Evolutionary conservation across 2,888 invertebrate species (phyloP).

Genomic region (Exocentrus adspersus): DNA sequence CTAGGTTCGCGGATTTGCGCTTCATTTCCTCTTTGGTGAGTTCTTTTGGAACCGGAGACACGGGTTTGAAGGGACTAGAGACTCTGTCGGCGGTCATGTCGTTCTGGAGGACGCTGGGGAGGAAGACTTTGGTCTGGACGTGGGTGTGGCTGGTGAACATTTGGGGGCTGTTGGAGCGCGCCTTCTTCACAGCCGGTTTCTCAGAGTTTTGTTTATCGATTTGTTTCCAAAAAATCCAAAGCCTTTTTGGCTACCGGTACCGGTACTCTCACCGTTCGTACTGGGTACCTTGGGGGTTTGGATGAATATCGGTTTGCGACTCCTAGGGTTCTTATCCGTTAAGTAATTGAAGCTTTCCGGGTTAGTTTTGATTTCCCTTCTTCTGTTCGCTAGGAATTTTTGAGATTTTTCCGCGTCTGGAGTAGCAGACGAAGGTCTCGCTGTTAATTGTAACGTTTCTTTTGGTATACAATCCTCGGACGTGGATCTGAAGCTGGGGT

Average conservation of each 20-base stretch:
- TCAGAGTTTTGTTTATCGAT: slow-evolving; percentile 61
- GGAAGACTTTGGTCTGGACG: slow-evolving; percentile 58
- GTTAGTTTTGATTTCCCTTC: slow-evolving; percentile 32
- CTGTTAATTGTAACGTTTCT: slow-evolving; percentile 48
- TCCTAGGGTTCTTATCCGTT: slow-evolving; percentile 78
- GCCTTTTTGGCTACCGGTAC: slow-evolving; percentile 61
- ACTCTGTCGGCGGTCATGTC: slow-evolving; percentile 36
- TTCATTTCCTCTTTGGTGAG: slow-evolving; percentile 52
- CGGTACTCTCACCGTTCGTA: slow-evolving; percentile 39
- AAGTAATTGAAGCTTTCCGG: slow-evolving; percentile 69
- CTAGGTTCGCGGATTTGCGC: slow-evolving; percentile 81
- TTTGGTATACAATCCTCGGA: slow-evolving; percentile 60
- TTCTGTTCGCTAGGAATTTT: slow-evolving; percentile 41
- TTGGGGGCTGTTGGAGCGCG: slow-evolving; percentile 52
- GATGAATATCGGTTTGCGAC: slow-evolving; percentile 77
- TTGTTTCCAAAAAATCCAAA: slow-evolving; percentile 75
- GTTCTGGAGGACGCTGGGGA: slow-evolving; percentile 53
- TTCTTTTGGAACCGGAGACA: slow-evolving; percentile 28
- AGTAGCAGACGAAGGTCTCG: slow-evolving; percentile 61
- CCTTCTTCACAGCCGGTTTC: slow-evolving; percentile 35
- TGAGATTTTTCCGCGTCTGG: slow-evolving; percentile 53
- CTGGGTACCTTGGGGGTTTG: slow-evolving; percentile 63
- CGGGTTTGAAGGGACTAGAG: slow-evolving; percentile 41
- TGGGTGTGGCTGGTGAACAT: slow-evolving; percentile 60
- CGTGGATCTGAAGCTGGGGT: slow-evolving; percentile 56